Base-by-base conservation (phyloP, 2,888 invertebrate species). In the Parnassius glacialis region DNA sequence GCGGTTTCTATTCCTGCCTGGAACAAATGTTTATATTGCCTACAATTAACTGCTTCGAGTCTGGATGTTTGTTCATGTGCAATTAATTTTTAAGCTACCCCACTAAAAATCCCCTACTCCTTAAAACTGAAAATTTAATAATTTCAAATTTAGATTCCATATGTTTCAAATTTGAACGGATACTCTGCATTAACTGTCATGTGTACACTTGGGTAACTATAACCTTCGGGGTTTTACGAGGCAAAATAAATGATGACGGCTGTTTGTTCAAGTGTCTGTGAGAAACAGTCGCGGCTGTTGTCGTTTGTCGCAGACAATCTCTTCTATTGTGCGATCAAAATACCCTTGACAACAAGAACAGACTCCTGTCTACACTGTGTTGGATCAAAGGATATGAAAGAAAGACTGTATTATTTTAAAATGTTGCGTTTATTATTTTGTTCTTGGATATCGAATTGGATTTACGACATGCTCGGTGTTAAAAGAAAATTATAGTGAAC, bases 241-340 rank as follows among this genome's bases (percentile, higher is more conserved):
- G 67, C 57, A 66, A n/a, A 67, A 66, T 67, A 59, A 65, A 64
- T 68, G 67, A 66, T 67, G 71, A 65, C 9, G 50, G 25, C 62
- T 77, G 68, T 80, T 82, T 79, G 65, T 64, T 72, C 83, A 84
- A 78, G 75, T 84, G 82, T 68, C 51, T 52, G 45, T 53, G 12
- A 34, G 53, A 59, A 60, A 66, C 63, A 55, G 62, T 57, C 41
- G 41, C 44, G 65, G 57, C 52, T 70, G 62, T 62, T 65, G 67
- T 61, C 64, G 59, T 61, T 62, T 65, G 67, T 61, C 64, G 58
- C 70, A 74, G 70, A 78, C 70, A 65, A 69, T 70, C 65, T 69
- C 59, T 71, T 67, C 70, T 61, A 61, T 57, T 65, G 65, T 64
- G 61, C 47, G 61, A 57, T 42, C 59, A 59, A 55, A 55, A 62